These are phyloP conservation scores for Acromyrmex charruanus DNA, from an alignment of 1,140 invertebrate genomes.

Conservation along the genomic window DNA sequence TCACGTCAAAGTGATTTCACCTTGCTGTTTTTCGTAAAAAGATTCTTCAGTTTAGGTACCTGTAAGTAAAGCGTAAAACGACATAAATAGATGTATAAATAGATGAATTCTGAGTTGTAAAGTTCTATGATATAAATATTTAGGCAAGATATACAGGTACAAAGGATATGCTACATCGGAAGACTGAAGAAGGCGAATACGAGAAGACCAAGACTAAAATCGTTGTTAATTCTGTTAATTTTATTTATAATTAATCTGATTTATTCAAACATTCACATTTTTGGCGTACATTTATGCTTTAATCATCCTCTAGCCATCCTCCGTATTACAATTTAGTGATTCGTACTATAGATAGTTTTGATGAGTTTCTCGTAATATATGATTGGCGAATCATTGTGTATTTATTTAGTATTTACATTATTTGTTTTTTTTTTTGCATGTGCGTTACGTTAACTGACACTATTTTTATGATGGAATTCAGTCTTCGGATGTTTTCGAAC, in stretches of 20 bases:
- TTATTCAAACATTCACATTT: slow-evolving; percentile 68
- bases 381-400: slow-evolving; percentile 57
- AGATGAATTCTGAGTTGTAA: slow-evolving; percentile 47
- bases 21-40: slow-evolving; percentile 60
- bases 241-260: slow-evolving; percentile 68
- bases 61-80: slow-evolving; percentile 37
- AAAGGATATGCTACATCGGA: slow-evolving; percentile 56
- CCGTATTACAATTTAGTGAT: slow-evolving; percentile 66
- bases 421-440: slow-evolving; percentile 62
- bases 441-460: slow-evolving; percentile 48
- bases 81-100: neutral
- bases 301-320: slow-evolving; percentile 47
- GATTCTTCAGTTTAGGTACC: slow-evolving; percentile 38
- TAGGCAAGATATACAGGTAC: slow-evolving; percentile 54
- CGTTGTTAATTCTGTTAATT: slow-evolving; percentile 63
- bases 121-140: slow-evolving; percentile 69
- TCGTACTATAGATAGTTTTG: slow-evolving; percentile 65
- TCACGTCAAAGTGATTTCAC: slow-evolving; percentile 31
- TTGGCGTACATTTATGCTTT: slow-evolving; percentile 63
- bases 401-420: slow-evolving; percentile 64
- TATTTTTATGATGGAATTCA: slow-evolving; percentile 69
- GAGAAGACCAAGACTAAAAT: slow-evolving; percentile 65
- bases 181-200: slow-evolving; percentile 62
- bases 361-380: slow-evolving; percentile 68
- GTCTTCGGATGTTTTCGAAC: slow-evolving; percentile 46